Conservation (phyloP, 2,797 vertebrate species). For the Simalia tracyae region DNA sequence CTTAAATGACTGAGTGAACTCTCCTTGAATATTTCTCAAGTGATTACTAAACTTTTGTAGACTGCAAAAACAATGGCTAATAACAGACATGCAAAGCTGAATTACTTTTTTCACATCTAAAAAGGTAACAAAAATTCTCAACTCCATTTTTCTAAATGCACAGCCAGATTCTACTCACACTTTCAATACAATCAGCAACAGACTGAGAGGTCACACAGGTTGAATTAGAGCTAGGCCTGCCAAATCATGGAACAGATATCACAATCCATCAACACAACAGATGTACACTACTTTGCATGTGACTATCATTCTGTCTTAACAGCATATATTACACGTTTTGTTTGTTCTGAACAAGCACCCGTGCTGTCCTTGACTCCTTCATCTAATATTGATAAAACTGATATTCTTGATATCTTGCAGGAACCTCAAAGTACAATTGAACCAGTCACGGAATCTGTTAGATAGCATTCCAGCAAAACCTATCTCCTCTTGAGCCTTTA, state of each 20-base stretch:
- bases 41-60: not conserved
- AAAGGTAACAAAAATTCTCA: not conserved
- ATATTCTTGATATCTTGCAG: not conserved
- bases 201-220: conserved; percentile 36
- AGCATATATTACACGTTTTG: not conserved
- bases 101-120: not conserved
- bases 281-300: conserved; percentile 16
- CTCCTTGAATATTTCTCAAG: not conserved
- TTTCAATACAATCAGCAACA: conserved; percentile 24
- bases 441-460: not conserved
- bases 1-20: not conserved
- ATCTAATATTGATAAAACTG: not conserved
- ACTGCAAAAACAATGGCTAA: not conserved
- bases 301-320: conserved; percentile 7
- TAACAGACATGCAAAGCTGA: not conserved
- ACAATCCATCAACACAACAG: conserved; percentile 34
- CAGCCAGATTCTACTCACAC: conserved; percentile 1
- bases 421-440: not conserved
- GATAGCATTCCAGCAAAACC: not conserved
- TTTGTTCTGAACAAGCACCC: not conserved
- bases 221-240: conserved; percentile 42
- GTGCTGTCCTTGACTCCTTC: not conserved
- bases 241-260: conserved; percentile 41
- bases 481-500: not conserved
- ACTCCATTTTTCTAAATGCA: not conserved